A percentile compares a stretch with the other conserved stretches of the same genome.
phyloP scores from a whole-genome alignment of 2,797 vertebrate species.

The Gila robusta region DNA sequence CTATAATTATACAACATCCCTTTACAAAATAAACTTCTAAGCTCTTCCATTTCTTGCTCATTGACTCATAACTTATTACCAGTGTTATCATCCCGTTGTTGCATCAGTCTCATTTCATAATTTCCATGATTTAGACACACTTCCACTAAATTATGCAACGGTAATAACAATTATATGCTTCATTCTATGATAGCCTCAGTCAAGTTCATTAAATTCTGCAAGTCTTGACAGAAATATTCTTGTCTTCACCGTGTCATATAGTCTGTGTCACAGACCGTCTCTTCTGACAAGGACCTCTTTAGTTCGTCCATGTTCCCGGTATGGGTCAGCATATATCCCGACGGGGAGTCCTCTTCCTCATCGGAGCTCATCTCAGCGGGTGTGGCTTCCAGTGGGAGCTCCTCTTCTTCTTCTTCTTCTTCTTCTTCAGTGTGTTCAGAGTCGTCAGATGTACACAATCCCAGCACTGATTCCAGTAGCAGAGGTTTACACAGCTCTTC shows the following conservation, averaged over 20 bases:
- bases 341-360: not conserved
- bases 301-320: not conserved
- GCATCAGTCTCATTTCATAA: not conserved
- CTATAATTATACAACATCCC: no score
- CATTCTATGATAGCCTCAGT: not conserved
- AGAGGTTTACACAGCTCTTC: conserved; percentile 10
- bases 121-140: not conserved
- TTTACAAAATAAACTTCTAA: no score
- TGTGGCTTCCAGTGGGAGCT: not conserved
- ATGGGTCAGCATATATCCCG: conserved; percentile 24
- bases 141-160: not conserved
- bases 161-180: not conserved
- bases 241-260: conserved; percentile 21
- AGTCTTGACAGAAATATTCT: not conserved
- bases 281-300: not conserved
- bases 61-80: not conserved
- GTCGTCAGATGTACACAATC: not conserved
- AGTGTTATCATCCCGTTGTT: not conserved
- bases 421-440: not conserved
- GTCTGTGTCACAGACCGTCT: not conserved
- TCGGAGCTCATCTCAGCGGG: not conserved
- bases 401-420: not conserved
- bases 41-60: not conserved
- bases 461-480: not conserved
- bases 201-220: not conserved